Percentiles rank a stretch among this genome's conserved stretches.
phyloP scores from a whole-genome alignment of 2,888 invertebrate genomes.

The Meteorus colon region DNA sequence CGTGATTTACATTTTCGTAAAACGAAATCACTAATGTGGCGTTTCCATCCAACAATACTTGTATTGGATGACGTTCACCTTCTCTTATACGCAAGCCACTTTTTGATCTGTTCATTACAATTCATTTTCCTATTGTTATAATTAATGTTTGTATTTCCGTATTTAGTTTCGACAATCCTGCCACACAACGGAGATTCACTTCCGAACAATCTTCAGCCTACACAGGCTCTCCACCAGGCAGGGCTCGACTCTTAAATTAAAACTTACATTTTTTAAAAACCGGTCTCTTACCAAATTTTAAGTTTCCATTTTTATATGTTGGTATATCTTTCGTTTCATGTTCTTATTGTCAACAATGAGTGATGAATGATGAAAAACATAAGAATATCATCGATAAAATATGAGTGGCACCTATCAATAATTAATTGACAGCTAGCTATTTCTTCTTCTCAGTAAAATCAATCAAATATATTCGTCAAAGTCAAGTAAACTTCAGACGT shows the following conservation, averaged over 20 bases:
- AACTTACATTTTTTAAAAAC: constrained; percentile 56
- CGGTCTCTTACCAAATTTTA: constrained; percentile 58
- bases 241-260: constrained; percentile 55
- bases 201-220: constrained; percentile 46
- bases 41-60: not conserved
- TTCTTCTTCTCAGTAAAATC: not conserved
- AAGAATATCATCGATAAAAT: not conserved
- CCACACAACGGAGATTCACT: constrained; percentile 3
- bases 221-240: constrained; percentile 52
- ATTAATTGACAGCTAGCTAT: not conserved
- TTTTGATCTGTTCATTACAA: not conserved
- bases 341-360: constrained; percentile 37
- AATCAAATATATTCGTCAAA: not conserved
- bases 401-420: not conserved
- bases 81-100: constrained; percentile 29
- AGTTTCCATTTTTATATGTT: constrained; percentile 17
- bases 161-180: not conserved
- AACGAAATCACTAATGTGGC: not conserved
- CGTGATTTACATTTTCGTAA: not conserved
- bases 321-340: not conserved
- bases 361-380: constrained; percentile 38
- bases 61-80: not conserved
- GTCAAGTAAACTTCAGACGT: not conserved
- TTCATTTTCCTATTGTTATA: not conserved
- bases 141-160: not conserved